Conservation (phyloP, 2,113 vertebrate species). For the Xerus inauris region DNA sequence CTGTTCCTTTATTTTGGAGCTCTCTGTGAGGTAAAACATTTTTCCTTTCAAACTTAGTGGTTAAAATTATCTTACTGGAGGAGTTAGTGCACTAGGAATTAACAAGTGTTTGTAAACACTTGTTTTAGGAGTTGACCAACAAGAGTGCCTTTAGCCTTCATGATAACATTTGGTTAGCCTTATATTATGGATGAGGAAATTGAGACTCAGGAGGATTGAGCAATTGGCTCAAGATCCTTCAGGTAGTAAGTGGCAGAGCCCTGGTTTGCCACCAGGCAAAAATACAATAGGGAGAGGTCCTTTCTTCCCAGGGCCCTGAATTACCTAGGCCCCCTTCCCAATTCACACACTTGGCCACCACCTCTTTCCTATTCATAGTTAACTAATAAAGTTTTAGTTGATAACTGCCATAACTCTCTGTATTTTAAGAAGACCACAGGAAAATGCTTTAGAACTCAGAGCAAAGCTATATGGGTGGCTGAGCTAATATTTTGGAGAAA, state of each 20-base stretch:
- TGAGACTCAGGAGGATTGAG: neutral
- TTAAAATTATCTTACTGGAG: neutral
- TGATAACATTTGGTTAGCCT: neutral
- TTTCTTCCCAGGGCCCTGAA: neutral
- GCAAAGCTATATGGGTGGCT: neutral
- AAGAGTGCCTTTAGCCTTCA: neutral
- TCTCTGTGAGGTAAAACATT: conserved; percentile 61
- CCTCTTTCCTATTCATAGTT: neutral
- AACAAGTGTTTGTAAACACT: conserved; percentile 11
- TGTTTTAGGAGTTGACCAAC: neutral
- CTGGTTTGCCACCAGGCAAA: neutral
- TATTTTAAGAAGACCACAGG: conserved; percentile 39
- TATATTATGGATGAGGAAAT: conserved; percentile 1
- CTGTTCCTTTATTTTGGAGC: conserved; percentile 76
- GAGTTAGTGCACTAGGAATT: neutral
- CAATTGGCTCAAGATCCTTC: neutral
- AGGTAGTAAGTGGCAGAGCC: neutral
- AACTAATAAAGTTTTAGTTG: neutral
- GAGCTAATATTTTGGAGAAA: neutral
- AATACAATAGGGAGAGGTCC: neutral
- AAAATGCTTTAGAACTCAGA: neutral
- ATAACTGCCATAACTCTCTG: neutral
- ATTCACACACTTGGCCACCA: neutral
- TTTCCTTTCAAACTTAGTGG: conserved; percentile 29
- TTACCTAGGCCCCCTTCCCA: neutral